Evolutionary conservation across 1,140 invertebrate genomes (phyloP).

Genomic region (Leptinotarsa defecta): DNA sequence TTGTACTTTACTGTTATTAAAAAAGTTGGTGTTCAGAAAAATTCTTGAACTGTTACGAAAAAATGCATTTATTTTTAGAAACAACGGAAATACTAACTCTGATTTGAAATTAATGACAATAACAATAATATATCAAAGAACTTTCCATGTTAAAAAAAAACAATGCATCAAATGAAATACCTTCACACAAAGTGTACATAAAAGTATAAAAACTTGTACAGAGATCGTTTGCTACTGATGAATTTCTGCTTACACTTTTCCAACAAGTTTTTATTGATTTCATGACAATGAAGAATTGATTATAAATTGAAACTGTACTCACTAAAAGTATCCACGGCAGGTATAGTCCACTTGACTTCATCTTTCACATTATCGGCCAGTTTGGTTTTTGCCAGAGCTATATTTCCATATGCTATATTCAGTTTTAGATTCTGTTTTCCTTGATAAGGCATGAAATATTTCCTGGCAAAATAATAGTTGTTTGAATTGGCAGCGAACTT

Average conservation of each 20-base stretch:
- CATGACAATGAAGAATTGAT: not conserved
- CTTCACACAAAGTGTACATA: too few relatives aligned
- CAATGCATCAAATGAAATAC: too few relatives aligned
- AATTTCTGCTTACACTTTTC: too few relatives aligned
- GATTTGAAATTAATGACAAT: not conserved
- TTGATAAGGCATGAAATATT: slow-evolving; percentile 45
- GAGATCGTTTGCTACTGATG: too few relatives aligned
- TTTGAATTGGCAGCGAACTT: slow-evolving; percentile 54
- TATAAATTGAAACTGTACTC: not conserved
- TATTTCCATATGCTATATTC: slow-evolving; percentile 11
- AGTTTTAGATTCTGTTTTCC: not conserved
- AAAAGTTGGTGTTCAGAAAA: too few relatives aligned
- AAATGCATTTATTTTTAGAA: too few relatives aligned
- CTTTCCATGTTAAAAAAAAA: too few relatives aligned
- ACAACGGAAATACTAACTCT: not conserved
- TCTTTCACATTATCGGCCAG: not conserved
- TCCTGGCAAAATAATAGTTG: slow-evolving; percentile 56
- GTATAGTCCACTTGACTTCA: not conserved
- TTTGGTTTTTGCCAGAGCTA: not conserved
- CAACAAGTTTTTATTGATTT: not conserved
- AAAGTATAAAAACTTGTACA: too few relatives aligned
- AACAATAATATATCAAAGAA: not conserved
- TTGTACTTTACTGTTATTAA: too few relatives aligned
- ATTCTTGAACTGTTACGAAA: too few relatives aligned
- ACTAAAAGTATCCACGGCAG: slow-evolving; percentile 9